Conservation (phyloP, 2,797 vertebrate species). For the Morelia viridis region DNA sequence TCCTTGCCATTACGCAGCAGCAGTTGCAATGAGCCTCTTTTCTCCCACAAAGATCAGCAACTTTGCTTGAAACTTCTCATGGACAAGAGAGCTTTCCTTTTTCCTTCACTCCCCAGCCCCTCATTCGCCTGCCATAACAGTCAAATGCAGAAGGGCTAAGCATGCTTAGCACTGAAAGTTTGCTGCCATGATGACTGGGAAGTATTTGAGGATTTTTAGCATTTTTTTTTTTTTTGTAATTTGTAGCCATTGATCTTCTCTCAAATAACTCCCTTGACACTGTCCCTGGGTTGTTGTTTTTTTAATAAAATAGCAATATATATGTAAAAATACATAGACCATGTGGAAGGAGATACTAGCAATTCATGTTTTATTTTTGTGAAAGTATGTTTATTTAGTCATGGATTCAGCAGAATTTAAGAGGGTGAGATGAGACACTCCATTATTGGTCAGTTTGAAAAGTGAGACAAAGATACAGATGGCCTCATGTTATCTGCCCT, state of each 20-base stretch:
- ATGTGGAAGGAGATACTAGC: not conserved
- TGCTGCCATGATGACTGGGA: not conserved
- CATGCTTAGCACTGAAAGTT: not conserved
- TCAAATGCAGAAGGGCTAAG: not conserved
- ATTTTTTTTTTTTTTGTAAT: not conserved
- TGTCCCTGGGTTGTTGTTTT: not conserved
- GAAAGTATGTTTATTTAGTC: not conserved
- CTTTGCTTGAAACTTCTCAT: not conserved
- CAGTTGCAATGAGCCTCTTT: not conserved
- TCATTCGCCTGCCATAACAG: not conserved
- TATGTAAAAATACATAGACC: not conserved
- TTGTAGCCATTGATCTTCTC: not conserved
- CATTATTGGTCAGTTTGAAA: not conserved
- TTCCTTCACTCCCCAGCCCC: not conserved
- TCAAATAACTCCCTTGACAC: not conserved
- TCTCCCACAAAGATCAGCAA: not conserved
- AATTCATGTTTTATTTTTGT: not conserved
- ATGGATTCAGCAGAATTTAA: not conserved
- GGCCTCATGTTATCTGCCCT: not conserved
- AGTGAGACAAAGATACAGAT: not conserved
- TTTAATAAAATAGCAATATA: not conserved
- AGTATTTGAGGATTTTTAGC: not conserved
- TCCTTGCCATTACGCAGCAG: not conserved
- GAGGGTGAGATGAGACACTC: not conserved
- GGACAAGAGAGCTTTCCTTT: not conserved